These are phyloP conservation scores for Allophyes oxyacanthae DNA, from an alignment of 2,888 invertebrate species.

Conservation along the genomic window DNA sequence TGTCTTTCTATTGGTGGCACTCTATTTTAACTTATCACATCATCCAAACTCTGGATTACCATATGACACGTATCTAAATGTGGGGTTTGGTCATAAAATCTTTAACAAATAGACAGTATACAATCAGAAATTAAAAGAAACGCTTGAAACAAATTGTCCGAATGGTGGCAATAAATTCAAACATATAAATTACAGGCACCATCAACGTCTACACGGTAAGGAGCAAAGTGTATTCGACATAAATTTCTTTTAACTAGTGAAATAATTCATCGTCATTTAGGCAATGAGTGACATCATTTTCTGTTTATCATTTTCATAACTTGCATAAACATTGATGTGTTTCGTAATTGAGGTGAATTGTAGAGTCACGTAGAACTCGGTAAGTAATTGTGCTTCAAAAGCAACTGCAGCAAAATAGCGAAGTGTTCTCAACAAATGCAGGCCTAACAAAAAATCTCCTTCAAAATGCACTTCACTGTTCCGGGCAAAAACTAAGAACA, in stretches of 20 bases:
- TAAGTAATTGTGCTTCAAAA: slow-evolving; percentile 3
- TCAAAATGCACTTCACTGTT: slow-evolving; percentile 25
- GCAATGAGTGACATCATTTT: no score
- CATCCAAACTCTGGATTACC: slow-evolving; percentile 21
- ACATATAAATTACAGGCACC: slow-evolving; percentile 13
- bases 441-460: slow-evolving; percentile 25
- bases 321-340: neutral
- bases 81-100: slow-evolving; percentile 21
- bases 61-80: slow-evolving; percentile 29
- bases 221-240: slow-evolving; percentile 16
- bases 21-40: slow-evolving; percentile 49
- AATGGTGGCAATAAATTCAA: slow-evolving; percentile 24
- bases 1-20: slow-evolving; percentile 24
- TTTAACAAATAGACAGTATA: slow-evolving; percentile 11
- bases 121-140: slow-evolving; percentile 15
- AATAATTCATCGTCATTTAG: neutral
- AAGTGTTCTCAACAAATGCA: slow-evolving; percentile 13
- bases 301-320: slow-evolving; percentile 1
- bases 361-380: neutral
- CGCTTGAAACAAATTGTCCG: slow-evolving; percentile 27
- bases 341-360: slow-evolving; percentile 1
- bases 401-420: no score
- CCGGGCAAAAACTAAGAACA: slow-evolving; percentile 34
- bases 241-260: slow-evolving; percentile 18
- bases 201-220: slow-evolving; percentile 8